Conservation (phyloP, 2,797 vertebrate species). For the Thaleichthys pacificus region DNA sequence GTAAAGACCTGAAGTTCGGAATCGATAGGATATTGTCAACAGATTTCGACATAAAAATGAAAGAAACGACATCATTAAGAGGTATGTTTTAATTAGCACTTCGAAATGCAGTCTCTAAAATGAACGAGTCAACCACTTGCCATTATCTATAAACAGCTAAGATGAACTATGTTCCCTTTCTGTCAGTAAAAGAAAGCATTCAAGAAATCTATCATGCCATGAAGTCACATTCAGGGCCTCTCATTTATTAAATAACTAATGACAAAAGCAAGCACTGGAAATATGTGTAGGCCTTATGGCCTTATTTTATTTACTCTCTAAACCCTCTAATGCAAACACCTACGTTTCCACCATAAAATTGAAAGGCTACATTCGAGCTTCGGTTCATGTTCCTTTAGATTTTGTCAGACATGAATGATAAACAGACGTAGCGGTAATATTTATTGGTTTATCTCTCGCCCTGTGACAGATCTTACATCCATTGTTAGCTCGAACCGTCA, state of each 20-base stretch:
- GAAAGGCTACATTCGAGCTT: not conserved
- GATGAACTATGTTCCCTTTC: not conserved
- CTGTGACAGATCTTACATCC: conserved; percentile 92
- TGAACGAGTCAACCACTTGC: not conserved
- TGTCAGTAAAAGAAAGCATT: conserved; percentile 8
- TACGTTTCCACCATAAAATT: not conserved
- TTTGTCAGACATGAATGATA: conserved; percentile 35
- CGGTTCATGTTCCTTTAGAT: conserved; percentile 8
- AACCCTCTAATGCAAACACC: not conserved
- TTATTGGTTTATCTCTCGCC: conserved; percentile 65
- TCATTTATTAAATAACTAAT: not conserved
- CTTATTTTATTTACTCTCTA: not conserved
- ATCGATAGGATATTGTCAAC: conserved; percentile 96
- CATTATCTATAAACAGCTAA: not conserved
- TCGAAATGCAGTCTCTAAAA: not conserved
- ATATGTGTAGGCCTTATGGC: not conserved
- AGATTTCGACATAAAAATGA: conserved; percentile 93
- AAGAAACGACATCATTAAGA: conserved; percentile 89
- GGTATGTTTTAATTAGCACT: conserved; percentile 72
- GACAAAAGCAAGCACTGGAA: not conserved
- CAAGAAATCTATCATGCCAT: not conserved
- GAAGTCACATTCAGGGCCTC: too few species aligned
- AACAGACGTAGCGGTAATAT: conserved; percentile 33
- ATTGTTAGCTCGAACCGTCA: conserved; percentile 90
- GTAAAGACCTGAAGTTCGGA: conserved; percentile 98